These are phyloP conservation scores for Drepana arcuata DNA, from an alignment of 1,140 invertebrate species.

Conservation along the genomic window DNA sequence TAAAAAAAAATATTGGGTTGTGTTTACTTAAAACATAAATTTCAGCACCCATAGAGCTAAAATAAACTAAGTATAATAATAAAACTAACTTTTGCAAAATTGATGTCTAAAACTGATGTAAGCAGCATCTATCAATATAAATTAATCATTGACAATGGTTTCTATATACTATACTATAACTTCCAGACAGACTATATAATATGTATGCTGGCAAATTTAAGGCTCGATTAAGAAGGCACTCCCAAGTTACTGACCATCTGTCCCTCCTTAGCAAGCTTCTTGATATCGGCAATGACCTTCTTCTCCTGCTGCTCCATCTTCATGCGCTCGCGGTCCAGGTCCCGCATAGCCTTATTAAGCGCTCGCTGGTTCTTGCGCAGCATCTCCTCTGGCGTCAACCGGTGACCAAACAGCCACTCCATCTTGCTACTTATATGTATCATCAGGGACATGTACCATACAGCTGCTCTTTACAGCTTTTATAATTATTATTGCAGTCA, in stretches of 20 bases:
- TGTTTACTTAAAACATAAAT: too few relatives aligned
- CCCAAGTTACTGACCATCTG: slow-evolving; percentile 96
- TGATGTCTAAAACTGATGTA: too few relatives aligned
- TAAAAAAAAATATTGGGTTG: too few relatives aligned
- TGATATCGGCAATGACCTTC: slow-evolving; percentile 98
- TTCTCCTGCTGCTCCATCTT: slow-evolving; percentile 99
- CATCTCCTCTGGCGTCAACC: slow-evolving; percentile 98
- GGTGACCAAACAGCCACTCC: slow-evolving; percentile 98
- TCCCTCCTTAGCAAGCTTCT: slow-evolving; percentile 98
- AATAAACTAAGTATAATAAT: too few relatives aligned
- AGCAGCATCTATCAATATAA: too few relatives aligned
- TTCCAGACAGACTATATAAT: too few relatives aligned
- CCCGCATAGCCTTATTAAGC: slow-evolving; percentile 98
- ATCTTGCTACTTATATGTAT: slow-evolving; percentile 66
- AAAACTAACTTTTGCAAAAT: too few relatives aligned
- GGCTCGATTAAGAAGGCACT: too few relatives aligned
- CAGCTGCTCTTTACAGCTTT: not conserved
- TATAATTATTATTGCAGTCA: slow-evolving; percentile 1
- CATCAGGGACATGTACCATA: not conserved
- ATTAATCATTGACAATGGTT: too few relatives aligned
- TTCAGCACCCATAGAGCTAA: too few relatives aligned
- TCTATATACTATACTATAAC: too few relatives aligned
- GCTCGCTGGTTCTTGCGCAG: slow-evolving; percentile 97
- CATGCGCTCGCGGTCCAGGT: slow-evolving; percentile 93
- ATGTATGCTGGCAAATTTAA: too few relatives aligned